A percentile compares a stretch with the other conserved stretches of the same genome.
Evolutionary conservation across 2,797 vertebrate species (phyloP).

Genomic region (Gouania willdenowi): DNA sequence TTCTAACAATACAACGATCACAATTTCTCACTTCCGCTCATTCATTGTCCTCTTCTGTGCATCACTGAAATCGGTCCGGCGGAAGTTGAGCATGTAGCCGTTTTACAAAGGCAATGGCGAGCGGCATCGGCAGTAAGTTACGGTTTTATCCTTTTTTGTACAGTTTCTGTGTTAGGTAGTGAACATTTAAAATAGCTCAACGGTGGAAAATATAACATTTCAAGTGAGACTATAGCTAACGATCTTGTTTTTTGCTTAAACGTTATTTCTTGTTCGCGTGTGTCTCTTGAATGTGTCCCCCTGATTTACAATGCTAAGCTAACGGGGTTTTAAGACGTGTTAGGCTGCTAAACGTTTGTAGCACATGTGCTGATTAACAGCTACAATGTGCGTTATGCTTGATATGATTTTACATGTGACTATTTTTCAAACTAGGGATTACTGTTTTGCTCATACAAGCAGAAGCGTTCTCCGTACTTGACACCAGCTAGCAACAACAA

Average conservation of each 20-base stretch:
- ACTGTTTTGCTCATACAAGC: no score
- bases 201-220: no score
- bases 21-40: not conserved
- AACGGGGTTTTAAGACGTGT: constrained; percentile 11
- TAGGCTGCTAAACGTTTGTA: no score
- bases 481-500: no score
- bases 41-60: constrained; percentile 6
- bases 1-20: no score
- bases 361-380: no score
- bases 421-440: no score
- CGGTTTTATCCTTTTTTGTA: not conserved
- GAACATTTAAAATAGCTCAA: no score
- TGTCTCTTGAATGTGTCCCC: constrained; percentile 56
- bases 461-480: no score
- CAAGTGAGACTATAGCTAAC: no score
- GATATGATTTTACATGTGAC: no score
- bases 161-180: rapidly evolving
- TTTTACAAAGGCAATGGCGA: constrained; percentile 79
- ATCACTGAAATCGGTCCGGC: constrained; percentile 53
- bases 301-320: constrained; percentile 43
- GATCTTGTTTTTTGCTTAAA: not conserved
- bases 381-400: no score
- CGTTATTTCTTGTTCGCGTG: constrained; percentile 12
- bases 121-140: constrained; percentile 89
- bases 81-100: constrained; percentile 45